Evolutionary conservation across 1,140 invertebrate species (phyloP).

Genomic region (Hypsibius dujardini): DNA sequence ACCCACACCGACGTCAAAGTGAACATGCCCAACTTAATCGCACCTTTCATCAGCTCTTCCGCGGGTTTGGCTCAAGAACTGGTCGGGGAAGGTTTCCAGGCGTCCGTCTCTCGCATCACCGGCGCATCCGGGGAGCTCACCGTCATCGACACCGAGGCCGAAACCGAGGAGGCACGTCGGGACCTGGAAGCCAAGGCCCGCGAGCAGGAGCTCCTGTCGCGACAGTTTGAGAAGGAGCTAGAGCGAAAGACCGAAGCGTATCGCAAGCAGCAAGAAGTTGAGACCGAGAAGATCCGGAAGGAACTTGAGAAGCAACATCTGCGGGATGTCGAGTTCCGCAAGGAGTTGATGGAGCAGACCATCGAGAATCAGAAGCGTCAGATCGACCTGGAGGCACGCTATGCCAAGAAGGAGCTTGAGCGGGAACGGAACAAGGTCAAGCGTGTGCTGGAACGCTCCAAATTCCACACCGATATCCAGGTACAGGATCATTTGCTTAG

Average conservation of each 20-base stretch:
- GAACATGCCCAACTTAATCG: not conserved
- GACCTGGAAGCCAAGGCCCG: not conserved
- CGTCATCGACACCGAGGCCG: not conserved
- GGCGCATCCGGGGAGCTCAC: not conserved
- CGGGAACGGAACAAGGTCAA: not conserved
- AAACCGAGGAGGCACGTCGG: not conserved
- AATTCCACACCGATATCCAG: conserved; percentile 9
- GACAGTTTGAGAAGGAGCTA: not conserved
- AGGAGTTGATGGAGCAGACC: conserved; percentile 4
- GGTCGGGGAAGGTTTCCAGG: not conserved
- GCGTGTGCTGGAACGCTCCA: not conserved
- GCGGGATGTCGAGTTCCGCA: not conserved
- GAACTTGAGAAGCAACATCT: not conserved
- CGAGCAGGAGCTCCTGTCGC: not conserved
- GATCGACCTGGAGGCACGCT: conserved; percentile 4
- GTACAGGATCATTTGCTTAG: not conserved
- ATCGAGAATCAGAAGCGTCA: not conserved
- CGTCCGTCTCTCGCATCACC: conserved; percentile 4
- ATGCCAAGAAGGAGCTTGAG: conserved; percentile 9
- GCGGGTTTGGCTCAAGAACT: conserved; percentile 4
- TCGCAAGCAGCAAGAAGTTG: not conserved
- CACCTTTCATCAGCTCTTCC: not conserved
- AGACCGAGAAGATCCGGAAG: conserved; percentile 9
- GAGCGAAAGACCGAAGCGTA: not conserved
- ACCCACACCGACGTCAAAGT: conserved; percentile 5